A percentile compares a stretch with the other conserved stretches of the same genome.
phyloP scores from a whole-genome alignment of 1,140 invertebrate species.

The Caenorhabditis briggsae region DNA sequence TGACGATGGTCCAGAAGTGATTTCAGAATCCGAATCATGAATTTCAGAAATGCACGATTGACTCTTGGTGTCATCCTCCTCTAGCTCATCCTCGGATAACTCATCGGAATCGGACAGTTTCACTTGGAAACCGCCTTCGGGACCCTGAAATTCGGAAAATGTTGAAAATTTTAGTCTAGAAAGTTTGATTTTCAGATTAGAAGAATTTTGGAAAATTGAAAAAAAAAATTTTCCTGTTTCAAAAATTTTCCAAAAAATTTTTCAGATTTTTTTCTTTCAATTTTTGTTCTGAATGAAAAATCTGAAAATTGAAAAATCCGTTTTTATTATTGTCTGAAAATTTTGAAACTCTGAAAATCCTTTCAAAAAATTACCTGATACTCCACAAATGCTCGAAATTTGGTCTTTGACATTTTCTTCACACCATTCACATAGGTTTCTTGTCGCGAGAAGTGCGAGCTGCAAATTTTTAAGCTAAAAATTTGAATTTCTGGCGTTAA shows the following conservation, averaged over 20 bases:
- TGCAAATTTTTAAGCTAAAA: slow-evolving; percentile 28
- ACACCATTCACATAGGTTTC: slow-evolving; percentile 67
- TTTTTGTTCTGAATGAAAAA: too few relatives aligned
- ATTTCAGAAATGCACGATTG: slow-evolving; percentile 44
- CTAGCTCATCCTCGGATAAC: slow-evolving; percentile 65
- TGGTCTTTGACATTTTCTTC: slow-evolving; percentile 58
- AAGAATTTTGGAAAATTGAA: too few relatives aligned
- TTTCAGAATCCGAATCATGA: slow-evolving; percentile 36
- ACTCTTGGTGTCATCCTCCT: slow-evolving; percentile 64
- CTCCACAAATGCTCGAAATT: slow-evolving; percentile 67
- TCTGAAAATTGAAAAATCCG: too few relatives aligned
- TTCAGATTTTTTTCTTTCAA: too few relatives aligned
- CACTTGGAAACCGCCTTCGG: slow-evolving; percentile 68
- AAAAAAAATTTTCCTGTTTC: slow-evolving; percentile 4
- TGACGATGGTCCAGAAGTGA: background rate
- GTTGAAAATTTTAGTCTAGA: too few relatives aligned
- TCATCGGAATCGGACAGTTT: slow-evolving; percentile 64
- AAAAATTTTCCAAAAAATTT: background rate
- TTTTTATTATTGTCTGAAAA: background rate
- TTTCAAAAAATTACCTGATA: slow-evolving; percentile 49
- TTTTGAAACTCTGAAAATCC: background rate
- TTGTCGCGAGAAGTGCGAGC: slow-evolving; percentile 60
- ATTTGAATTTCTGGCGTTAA: too few relatives aligned
- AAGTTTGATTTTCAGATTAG: too few relatives aligned
- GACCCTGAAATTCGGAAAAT: slow-evolving; percentile 62